Conservation (phyloP, 2,113 vertebrate species). For the western clawed frog (Xenopus tropicalis) region DNA sequence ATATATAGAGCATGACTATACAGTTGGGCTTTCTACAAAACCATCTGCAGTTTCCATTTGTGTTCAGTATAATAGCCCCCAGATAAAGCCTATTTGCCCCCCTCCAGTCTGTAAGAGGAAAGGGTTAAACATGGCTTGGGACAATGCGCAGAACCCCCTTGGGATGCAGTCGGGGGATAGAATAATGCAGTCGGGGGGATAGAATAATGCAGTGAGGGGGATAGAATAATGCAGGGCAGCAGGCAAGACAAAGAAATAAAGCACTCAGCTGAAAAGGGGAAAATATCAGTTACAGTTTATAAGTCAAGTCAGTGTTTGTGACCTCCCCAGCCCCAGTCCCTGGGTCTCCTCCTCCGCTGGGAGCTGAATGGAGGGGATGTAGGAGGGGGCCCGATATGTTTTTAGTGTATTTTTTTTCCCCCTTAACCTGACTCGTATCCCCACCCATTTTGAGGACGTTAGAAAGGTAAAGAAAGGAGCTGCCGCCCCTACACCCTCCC, state of each 20-base stretch:
- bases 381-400: background rate
- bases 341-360: background rate
- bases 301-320: constrained; percentile 24
- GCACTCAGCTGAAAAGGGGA: background rate
- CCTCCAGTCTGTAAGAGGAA: background rate
- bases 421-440: constrained; percentile 13
- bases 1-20: no score
- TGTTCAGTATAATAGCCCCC: background rate
- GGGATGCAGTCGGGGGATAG: constrained; percentile 13
- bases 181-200: no score
- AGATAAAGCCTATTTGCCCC: background rate
- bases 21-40: no score
- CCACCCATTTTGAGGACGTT: background rate
- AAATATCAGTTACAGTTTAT: constrained; percentile 30
- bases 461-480: constrained; percentile 28
- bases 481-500: background rate
- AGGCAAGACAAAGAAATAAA: background rate
- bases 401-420: background rate
- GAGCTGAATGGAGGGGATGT: constrained; percentile 25
- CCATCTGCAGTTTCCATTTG: constrained; percentile 12
- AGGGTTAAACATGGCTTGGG: constrained; percentile 17
- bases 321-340: background rate
- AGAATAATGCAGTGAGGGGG: no score
- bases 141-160: no score
- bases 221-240: constrained; percentile 21